phyloP scores from a whole-genome alignment of 2,113 vertebrate species.

The Leiothrix lutea region DNA sequence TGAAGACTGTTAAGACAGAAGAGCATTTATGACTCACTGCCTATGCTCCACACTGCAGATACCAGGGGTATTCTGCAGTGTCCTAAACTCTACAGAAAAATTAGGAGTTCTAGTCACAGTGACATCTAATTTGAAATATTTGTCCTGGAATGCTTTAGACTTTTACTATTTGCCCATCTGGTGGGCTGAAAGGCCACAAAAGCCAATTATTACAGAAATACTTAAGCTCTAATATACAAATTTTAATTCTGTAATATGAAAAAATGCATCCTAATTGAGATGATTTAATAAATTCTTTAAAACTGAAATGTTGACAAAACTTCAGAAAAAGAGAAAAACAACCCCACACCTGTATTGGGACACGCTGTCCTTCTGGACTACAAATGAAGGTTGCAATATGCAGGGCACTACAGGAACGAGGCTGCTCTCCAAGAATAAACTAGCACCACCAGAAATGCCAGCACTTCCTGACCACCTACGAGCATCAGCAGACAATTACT shows the following conservation, averaged over 20 bases:
- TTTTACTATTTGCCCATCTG: background rate
- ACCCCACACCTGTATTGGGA: background rate
- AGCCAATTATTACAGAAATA: background rate
- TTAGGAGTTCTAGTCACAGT: background rate
- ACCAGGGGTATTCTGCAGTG: background rate
- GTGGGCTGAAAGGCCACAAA: background rate
- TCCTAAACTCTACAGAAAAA: background rate
- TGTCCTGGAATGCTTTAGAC: background rate
- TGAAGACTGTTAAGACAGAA: background rate
- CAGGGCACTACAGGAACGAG: background rate
- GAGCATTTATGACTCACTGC: background rate
- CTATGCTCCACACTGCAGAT: background rate
- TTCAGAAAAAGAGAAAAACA: background rate
- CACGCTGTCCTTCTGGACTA: background rate
- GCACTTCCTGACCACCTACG: background rate
- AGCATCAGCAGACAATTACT: background rate
- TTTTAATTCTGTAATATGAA: background rate
- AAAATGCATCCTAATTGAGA: background rate
- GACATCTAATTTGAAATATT: background rate
- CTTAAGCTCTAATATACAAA: background rate
- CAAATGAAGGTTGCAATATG: background rate
- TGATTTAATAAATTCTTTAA: background rate
- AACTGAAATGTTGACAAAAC: slow-evolving; percentile 28
- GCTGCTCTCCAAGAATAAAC: background rate
- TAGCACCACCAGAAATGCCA: background rate